Evolutionary conservation across 2,113 vertebrate genomes (phyloP).

Genomic region (Semnornis frantzii): DNA sequence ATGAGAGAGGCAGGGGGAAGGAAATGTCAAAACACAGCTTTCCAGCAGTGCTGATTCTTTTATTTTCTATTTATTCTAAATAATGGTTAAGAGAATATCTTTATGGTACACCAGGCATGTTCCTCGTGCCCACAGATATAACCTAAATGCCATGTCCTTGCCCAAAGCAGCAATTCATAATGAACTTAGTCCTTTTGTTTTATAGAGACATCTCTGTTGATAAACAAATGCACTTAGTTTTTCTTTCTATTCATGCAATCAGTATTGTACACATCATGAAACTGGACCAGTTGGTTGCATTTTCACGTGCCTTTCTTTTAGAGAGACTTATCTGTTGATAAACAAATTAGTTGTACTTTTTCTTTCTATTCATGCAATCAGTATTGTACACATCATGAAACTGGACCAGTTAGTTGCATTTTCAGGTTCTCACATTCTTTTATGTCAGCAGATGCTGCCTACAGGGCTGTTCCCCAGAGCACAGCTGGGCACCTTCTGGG

Average conservation of each 20-base stretch:
- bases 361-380: not conserved
- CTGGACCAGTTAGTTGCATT: not conserved
- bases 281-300: not conserved
- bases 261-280: not conserved
- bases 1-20: not conserved
- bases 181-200: not conserved
- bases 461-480: not conserved
- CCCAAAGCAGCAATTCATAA: not conserved
- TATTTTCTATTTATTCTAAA: not conserved
- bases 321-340: not conserved
- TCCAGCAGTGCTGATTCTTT: not conserved
- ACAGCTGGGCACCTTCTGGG: not conserved
- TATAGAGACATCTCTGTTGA: not conserved
- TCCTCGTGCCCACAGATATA: conserved; percentile 12
- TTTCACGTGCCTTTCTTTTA: not conserved
- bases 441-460: not conserved
- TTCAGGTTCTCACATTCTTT: not conserved
- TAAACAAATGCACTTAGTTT: not conserved
- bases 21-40: conserved; percentile 38
- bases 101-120: not conserved
- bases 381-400: not conserved
- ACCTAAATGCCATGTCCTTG: conserved; percentile 48
- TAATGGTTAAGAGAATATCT: not conserved
- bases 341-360: not conserved
- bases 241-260: not conserved